phyloP scores from a whole-genome alignment of 2,888 invertebrate species.

The Synergus itoensis region DNA sequence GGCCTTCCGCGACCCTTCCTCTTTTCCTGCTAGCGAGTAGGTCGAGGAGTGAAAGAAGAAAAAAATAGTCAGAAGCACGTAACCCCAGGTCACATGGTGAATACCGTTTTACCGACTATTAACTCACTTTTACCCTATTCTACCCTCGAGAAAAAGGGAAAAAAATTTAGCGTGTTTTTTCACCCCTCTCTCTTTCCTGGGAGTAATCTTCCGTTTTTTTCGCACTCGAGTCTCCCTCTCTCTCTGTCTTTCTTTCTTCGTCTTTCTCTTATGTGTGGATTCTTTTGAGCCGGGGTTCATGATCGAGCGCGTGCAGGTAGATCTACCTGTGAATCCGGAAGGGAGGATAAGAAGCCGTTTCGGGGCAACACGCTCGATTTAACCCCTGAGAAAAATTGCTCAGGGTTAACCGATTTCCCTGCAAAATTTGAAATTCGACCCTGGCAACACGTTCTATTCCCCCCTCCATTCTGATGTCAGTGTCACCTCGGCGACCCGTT shows the following conservation, averaged over 20 bases:
- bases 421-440: slow-evolving; percentile 71
- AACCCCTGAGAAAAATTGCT: slow-evolving; percentile 76
- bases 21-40: slow-evolving; percentile 42
- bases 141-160: slow-evolving; percentile 56
- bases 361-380: slow-evolving; percentile 75
- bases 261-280: slow-evolving; percentile 47
- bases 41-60: slow-evolving; percentile 43
- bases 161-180: slow-evolving; percentile 62
- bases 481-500: slow-evolving; percentile 64
- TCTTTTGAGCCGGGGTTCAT: slow-evolving; percentile 57
- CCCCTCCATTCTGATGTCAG: slow-evolving; percentile 45
- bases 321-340: slow-evolving; percentile 52
- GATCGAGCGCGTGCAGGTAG: slow-evolving; percentile 54
- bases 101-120: slow-evolving; percentile 78
- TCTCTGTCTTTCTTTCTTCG: slow-evolving; percentile 50
- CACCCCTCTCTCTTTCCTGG: slow-evolving; percentile 47
- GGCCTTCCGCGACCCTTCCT: slow-evolving; percentile 39
- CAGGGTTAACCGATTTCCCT: slow-evolving; percentile 77
- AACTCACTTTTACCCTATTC: slow-evolving; percentile 77
- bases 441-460: slow-evolving; percentile 48
- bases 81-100: slow-evolving; percentile 73
- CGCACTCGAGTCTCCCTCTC: slow-evolving; percentile 46
- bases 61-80: slow-evolving; percentile 60
- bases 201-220: slow-evolving; percentile 56
- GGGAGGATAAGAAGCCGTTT: slow-evolving; percentile 49